A percentile compares a stretch with the other conserved stretches of the same genome.
Conservation (phyloP, 2,113 vertebrate genomes). For the Arizona elegans region DNA sequence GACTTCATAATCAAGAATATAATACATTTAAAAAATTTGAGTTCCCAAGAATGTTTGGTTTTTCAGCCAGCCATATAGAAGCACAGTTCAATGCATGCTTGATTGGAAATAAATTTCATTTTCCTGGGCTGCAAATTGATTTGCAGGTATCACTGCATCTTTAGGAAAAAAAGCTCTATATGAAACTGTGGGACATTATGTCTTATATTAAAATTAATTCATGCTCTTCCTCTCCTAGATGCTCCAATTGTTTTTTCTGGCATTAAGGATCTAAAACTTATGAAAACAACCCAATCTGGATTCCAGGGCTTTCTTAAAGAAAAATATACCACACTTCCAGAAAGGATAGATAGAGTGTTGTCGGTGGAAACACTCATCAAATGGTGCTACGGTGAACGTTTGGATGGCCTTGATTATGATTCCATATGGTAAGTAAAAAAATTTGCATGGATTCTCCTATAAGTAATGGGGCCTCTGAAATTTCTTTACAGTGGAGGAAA, state of each 20-base stretch:
- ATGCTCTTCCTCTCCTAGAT: conserved; percentile 61
- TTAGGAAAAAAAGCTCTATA: background rate
- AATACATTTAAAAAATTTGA: background rate
- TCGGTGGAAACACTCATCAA: conserved; percentile 84
- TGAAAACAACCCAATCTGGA: conserved; percentile 94
- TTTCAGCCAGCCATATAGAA: background rate
- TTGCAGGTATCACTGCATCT: background rate
- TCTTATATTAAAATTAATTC: background rate
- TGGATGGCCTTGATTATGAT: conserved; percentile 71
- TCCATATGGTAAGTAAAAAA: conserved; percentile 74
- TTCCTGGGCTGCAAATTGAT: background rate
- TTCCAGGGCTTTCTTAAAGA: conserved; percentile 87
- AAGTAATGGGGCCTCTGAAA: background rate
- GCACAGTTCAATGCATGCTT: no score
- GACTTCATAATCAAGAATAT: background rate
- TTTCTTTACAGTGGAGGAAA: background rate
- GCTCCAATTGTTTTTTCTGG: conserved; percentile 82
- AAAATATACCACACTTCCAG: conserved; percentile 86
- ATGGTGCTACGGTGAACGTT: conserved; percentile 80
- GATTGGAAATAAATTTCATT: background rate
- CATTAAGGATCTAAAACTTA: conserved; percentile 85
- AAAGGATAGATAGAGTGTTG: conserved; percentile 85
- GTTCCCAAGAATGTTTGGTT: background rate
- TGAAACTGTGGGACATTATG: background rate
- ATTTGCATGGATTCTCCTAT: background rate